These are phyloP conservation scores for Cosmorhoe ocellata DNA, from an alignment of 2,888 invertebrate species.

Conservation along the genomic window DNA sequence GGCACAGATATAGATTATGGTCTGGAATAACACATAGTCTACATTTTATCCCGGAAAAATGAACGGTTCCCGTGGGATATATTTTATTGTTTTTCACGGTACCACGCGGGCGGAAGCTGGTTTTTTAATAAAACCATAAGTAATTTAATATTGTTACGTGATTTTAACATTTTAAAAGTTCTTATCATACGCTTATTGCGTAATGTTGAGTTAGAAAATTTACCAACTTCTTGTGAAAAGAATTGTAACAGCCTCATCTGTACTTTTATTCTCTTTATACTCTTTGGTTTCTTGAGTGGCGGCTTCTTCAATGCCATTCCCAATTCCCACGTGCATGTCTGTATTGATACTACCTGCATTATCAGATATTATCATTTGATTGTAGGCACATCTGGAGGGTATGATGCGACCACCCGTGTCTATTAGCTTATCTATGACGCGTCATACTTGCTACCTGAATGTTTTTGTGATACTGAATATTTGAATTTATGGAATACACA, in stretches of 20 bases:
- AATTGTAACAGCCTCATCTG: constrained; percentile 1
- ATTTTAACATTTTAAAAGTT: too few species aligned
- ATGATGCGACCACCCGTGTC: constrained; percentile 12
- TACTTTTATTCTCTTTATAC: background rate
- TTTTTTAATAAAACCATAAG: too few species aligned
- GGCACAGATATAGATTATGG: too few species aligned
- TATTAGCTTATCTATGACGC: constrained; percentile 12
- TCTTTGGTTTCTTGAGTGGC: constrained; percentile 22
- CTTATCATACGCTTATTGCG: too few species aligned
- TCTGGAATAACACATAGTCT: too few species aligned
- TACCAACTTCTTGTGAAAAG: too few species aligned
- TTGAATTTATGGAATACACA: background rate
- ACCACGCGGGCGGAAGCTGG: too few species aligned
- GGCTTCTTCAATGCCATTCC: constrained; percentile 37
- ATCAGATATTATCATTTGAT: constrained; percentile 38
- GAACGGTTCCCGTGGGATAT: too few species aligned
- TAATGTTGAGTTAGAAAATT: too few species aligned
- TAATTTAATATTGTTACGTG: too few species aligned
- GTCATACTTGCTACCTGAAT: background rate
- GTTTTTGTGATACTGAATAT: background rate
- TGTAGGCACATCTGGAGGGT: constrained; percentile 11
- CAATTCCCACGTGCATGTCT: constrained; percentile 49
- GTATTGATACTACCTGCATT: constrained; percentile 49
- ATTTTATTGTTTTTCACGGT: too few species aligned
- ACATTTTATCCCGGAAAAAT: too few species aligned